Conservation (phyloP, 92 coral and sea anemone genomes). For the Epizoanthus ramosus region DNA sequence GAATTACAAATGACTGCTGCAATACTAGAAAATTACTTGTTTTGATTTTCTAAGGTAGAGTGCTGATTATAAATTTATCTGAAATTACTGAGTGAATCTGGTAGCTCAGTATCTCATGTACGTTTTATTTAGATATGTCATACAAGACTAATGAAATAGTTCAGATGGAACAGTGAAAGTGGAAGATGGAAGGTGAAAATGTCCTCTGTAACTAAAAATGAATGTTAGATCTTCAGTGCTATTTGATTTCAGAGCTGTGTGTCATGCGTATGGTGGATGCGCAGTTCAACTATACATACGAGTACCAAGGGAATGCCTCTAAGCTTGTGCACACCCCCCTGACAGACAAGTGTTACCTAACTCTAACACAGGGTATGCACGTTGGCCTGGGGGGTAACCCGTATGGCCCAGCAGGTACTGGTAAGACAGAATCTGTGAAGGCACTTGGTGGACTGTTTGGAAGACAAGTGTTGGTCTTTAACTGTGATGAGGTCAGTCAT, state of each 20-base stretch:
- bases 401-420: conserved; percentile 99
- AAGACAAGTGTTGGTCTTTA: conserved; percentile 93
- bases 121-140: no score
- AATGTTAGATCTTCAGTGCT: no score
- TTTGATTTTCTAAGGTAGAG: no score
- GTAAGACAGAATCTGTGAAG: conserved; percentile 98
- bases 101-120: no score
- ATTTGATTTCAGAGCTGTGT: conserved; percentile 57
- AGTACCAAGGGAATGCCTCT: conserved; percentile 95
- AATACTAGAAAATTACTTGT: no score
- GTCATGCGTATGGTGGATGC: conserved; percentile 99
- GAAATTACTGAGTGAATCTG: no score
- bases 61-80: no score
- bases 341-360: conserved; percentile 98
- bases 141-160: no score
- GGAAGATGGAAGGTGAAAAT: no score
- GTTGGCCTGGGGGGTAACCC: conserved; percentile 99
- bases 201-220: no score
- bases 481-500: conserved; percentile 93
- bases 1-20: no score
- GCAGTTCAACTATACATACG: conserved; percentile 92
- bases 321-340: conserved; percentile 99
- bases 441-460: conserved; percentile 99
- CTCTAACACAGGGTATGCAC: conserved; percentile 99
- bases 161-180: no score